A percentile compares a stretch with the other conserved stretches of the same genome.
Evolutionary conservation across 2,113 vertebrate species (phyloP).

Genomic region (Sceloporus tristichus): DNA sequence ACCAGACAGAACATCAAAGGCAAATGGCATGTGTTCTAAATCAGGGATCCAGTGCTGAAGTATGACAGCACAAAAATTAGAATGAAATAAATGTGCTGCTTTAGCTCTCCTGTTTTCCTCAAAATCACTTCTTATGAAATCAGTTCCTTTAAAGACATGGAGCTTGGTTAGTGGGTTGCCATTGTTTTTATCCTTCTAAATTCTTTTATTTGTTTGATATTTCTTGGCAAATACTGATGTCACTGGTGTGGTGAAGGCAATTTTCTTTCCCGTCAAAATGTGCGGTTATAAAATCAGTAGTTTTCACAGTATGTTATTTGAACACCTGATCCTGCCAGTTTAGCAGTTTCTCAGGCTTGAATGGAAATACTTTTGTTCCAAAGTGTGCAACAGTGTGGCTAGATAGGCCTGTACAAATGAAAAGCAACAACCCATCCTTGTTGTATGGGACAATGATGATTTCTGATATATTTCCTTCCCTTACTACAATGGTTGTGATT

Average conservation of each 20-base stretch:
- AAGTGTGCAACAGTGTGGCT: constrained; percentile 40
- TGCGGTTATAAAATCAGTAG: constrained; percentile 47
- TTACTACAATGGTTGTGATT: not conserved
- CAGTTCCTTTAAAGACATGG: constrained; percentile 60
- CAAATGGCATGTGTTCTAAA: constrained; percentile 81
- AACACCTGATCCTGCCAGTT: constrained; percentile 76
- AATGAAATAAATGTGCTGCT: constrained; percentile 84
- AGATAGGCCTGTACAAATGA: constrained; percentile 23
- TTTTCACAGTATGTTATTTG: constrained; percentile 65
- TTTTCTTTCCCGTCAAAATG: constrained; percentile 52
- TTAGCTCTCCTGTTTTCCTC: constrained; percentile 73
- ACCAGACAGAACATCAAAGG: constrained; percentile 80
- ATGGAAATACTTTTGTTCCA: constrained; percentile 50
- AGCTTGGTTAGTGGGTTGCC: not conserved
- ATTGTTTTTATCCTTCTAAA: constrained; percentile 48
- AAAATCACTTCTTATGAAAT: constrained; percentile 67
- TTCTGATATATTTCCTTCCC: not conserved
- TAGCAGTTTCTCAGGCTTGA: constrained; percentile 67
- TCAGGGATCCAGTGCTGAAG: constrained; percentile 81
- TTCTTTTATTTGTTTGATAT: constrained; percentile 69
- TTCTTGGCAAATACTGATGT: constrained; percentile 65
- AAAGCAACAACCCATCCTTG: not conserved
- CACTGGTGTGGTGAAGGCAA: constrained; percentile 68
- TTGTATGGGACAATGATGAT: not conserved
- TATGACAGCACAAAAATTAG: constrained; percentile 84